phyloP scores from a whole-genome alignment of 2,888 invertebrate species.

The Lycocerus yunnanus region DNA sequence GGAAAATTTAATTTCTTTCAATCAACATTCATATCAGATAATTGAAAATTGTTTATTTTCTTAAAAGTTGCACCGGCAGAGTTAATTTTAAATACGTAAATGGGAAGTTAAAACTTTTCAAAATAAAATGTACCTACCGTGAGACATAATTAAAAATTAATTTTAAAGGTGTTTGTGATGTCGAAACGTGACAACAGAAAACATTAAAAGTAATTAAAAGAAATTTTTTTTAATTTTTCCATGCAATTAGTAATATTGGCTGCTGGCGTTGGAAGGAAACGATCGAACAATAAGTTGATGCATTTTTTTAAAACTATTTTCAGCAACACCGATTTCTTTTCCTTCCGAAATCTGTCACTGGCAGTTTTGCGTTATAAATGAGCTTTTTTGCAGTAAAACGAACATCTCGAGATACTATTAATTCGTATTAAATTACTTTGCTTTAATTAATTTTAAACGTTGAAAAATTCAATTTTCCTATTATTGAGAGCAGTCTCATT shows the following conservation, averaged over 20 bases:
- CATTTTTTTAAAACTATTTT: neutral
- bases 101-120: neutral
- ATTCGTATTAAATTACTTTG: constrained; percentile 35
- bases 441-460: constrained; percentile 37
- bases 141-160: neutral
- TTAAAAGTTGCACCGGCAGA: neutral
- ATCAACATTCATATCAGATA: neutral
- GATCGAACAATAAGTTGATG: constrained; percentile 4
- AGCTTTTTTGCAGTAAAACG: constrained; percentile 26
- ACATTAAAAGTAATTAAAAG: neutral
- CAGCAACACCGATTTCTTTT: neutral
- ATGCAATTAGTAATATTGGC: neutral
- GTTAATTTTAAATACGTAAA: neutral
- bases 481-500: neutral
- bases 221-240: neutral
- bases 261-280: neutral
- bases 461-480: constrained; percentile 28
- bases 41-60: neutral
- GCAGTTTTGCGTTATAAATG: constrained; percentile 35
- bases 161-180: neutral
- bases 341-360: constrained; percentile 23
- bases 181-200: neutral
- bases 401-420: constrained; percentile 30
- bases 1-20: neutral
- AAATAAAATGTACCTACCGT: no score